Evolutionary conservation across 2,888 invertebrate species (phyloP), one percentile per base, ranked within the genome.

Genomic region (Galeopsomyia nigrocyanea): DNA sequence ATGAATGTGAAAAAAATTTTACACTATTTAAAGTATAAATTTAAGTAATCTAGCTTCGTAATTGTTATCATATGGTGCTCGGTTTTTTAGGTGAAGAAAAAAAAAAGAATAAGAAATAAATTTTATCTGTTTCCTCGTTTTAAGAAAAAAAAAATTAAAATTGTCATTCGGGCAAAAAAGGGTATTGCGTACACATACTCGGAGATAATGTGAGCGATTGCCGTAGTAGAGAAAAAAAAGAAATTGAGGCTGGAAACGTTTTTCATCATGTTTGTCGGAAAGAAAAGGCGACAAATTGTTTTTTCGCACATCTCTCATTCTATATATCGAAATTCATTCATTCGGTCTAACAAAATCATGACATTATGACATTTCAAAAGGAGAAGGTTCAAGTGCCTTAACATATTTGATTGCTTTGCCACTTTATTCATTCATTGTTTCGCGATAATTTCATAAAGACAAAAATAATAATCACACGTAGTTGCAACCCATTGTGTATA

Each of bases 381-480:
- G 58, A 71, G 68, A 71, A 67, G 63, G 56, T 75, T 75, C 72
- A 75, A 75, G 75, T 75, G 75, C 75, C 75, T 75, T 75, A 71
- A 63, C 67, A 73, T 75, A 70, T 67, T 72, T 73, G 51, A 67
- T 73, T 75, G 67, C 64, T 70, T 71, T 62, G 68, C 61, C 56
- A 63, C 31, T 66, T 55, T 46, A 16, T 22, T 56, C n/a, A 49
- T 69, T 69, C 49, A 50, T 67, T 62, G 53, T 55, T 55, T 66
- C 39, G n/a, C 26, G 21, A 66, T 66, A 7, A 51, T 61, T 50
- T 57, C 47, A 47, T 51, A 17, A 10, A 39, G 7, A 39, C 7
- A 39, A 10, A 39, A 10, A 39, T 7, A 7, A 39, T 39, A 10
- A 39, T 39, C 39, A 39, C 39, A 39, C 13, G 13, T 39, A 39